phyloP scores from a whole-genome alignment of 2,113 vertebrate species.

The Tringa solitaria region DNA sequence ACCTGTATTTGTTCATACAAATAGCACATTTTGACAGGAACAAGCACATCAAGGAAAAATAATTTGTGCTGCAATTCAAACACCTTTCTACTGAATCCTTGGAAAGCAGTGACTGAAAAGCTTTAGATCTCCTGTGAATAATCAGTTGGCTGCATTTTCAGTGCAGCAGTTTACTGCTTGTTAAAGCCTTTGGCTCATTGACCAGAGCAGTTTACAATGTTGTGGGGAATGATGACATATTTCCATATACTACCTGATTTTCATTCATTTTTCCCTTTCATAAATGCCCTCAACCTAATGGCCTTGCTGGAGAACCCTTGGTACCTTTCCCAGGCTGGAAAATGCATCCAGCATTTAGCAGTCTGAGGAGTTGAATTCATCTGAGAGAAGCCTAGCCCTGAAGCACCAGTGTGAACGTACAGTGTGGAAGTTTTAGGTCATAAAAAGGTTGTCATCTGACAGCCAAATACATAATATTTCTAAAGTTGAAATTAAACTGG shows the following conservation, averaged over 20 bases:
- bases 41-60: neutral
- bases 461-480: neutral
- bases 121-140: neutral
- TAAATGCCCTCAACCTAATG: neutral
- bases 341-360: neutral
- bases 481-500: neutral
- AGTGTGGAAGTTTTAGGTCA: neutral
- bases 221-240: neutral
- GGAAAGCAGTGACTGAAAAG: neutral
- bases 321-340: neutral
- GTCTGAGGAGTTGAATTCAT: neutral
- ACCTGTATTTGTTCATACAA: neutral
- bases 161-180: neutral
- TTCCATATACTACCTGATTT: neutral
- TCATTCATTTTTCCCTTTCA: neutral
- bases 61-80: neutral
- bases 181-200: neutral
- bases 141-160: neutral
- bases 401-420: neutral
- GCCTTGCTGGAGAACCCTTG: neutral
- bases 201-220: neutral
- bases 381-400: neutral
- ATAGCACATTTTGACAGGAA: neutral
- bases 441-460: neutral
- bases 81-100: neutral